Base-by-base conservation (phyloP, 2,797 vertebrate genomes). In the Sebastes taczanowskii region DNA sequence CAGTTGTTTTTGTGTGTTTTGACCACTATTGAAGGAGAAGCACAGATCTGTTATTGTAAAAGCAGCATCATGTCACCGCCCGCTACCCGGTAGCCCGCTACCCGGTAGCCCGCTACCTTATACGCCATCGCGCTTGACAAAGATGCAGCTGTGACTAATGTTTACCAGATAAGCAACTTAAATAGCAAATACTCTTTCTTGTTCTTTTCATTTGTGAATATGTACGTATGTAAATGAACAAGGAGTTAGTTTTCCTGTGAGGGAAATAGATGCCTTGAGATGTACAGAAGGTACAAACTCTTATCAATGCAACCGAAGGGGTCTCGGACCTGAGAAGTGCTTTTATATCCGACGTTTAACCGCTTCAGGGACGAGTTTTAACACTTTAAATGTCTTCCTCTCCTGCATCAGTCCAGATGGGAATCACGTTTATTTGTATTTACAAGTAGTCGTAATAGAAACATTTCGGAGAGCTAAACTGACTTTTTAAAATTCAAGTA, bases 241-340 rank as follows among this genome's bases (percentile, higher is more conserved):
- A 38, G 35, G 35, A 76, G 35, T 75, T 71, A 4, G 66, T 79
- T 80, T 71, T 83, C 66, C 69, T 69, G 74, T 82, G 72, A 78
- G 35, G 78, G 62, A 69, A 79, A 67, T 23, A 0, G 69, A 88
- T 81, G 91, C 87, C 91, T 92, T 92, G 75, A 86, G 79, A 84
- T 14, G 83, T 89, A 85, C 82, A 69, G 68, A 75, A 84, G 77
- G 77, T 84, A 88, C 83, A 78, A 81, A 86, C 86, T 71, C 69
- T 72, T 74, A 89, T 90, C 87, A 88, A 91, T 91, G 92, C 91
- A 92, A 90, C 71, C n/a, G 27, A 34, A 18, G 5, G 16, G 32
- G 62, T 56, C 69, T 56, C 49, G 18, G 56, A 70, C 84, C 88
- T 84, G 75, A 78, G 38, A 92, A 90, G 87, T 89, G 89, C 89